These are phyloP conservation scores for Toxotes jaculatrix DNA, from an alignment of 2,113 vertebrate genomes.

Conservation along the genomic window DNA sequence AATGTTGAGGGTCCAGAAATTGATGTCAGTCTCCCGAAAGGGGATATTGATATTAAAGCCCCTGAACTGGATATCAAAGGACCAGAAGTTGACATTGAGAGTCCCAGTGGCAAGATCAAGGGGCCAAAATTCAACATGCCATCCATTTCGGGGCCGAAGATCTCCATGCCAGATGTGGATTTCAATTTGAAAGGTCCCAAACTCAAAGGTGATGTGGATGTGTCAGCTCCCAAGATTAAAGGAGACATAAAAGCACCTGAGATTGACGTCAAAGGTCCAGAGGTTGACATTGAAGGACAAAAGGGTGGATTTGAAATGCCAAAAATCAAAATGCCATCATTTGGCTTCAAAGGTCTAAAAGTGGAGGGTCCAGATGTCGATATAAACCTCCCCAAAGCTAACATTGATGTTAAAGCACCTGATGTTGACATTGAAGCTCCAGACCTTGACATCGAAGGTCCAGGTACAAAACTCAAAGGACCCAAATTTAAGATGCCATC, in stretches of 20 bases:
- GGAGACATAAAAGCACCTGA: slow-evolving; percentile 24
- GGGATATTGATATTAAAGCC: not conserved
- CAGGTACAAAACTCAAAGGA: slow-evolving; percentile 43
- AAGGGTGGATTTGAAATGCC: slow-evolving; percentile 18
- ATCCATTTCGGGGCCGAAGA: slow-evolving; percentile 6
- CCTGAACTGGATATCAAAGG: slow-evolving; percentile 12
- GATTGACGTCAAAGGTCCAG: not conserved
- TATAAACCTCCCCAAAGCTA: slow-evolving; percentile 53
- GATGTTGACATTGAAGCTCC: slow-evolving; percentile 47
- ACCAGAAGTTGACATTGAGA: not conserved
- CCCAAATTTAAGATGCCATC: slow-evolving; percentile 82
- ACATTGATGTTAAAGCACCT: slow-evolving; percentile 19
- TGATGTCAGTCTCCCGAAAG: too few relatives aligned
- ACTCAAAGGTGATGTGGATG: slow-evolving; percentile 24
- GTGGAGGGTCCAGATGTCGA: slow-evolving; percentile 19
- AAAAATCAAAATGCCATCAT: slow-evolving; percentile 14
- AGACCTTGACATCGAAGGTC: not conserved
- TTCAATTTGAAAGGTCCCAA: slow-evolving; percentile 30
- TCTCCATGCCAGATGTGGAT: slow-evolving; percentile 32
- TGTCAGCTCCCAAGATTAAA: not conserved
- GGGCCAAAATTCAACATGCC: slow-evolving; percentile 50
- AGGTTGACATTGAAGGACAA: not conserved
- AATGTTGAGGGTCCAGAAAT: too few relatives aligned
- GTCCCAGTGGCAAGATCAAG: not conserved
- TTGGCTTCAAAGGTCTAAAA: slow-evolving; percentile 22